These are phyloP conservation scores for Drosophila mayaguana DNA, from an alignment of 2,888 invertebrate genomes.

Conservation along the genomic window DNA sequence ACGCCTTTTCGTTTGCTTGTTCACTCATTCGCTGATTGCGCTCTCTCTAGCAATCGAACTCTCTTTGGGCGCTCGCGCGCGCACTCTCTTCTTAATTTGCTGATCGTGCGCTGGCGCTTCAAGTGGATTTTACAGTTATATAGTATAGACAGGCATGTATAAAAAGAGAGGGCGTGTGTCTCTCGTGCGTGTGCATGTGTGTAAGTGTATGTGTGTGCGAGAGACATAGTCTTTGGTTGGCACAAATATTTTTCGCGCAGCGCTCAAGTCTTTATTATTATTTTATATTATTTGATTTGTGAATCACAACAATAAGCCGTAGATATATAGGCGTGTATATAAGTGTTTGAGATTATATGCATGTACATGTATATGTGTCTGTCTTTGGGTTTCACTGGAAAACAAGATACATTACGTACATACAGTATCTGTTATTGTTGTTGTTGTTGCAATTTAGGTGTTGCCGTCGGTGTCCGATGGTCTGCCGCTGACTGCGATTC, in stretches of 20 bases:
- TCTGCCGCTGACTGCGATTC: constrained; percentile 41
- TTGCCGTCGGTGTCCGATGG: constrained; percentile 62
- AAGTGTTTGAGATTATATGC: constrained; percentile 16
- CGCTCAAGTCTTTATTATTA: constrained; percentile 64
- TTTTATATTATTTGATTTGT: constrained; percentile 75
- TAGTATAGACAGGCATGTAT: constrained; percentile 48
- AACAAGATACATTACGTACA: constrained; percentile 60
- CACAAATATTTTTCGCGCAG: constrained; percentile 75
- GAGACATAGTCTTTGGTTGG: constrained; percentile 58
- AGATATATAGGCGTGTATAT: constrained; percentile 18
- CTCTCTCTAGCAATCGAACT: constrained; percentile 21
- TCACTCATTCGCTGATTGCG: background rate
- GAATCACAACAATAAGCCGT: constrained; percentile 65
- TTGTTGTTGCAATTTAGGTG: constrained; percentile 27
- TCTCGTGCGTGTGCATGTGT: background rate
- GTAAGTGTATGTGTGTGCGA: constrained; percentile 12
- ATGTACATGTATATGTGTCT: constrained; percentile 28
- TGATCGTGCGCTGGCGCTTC: constrained; percentile 66
- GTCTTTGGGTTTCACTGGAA: constrained; percentile 63
- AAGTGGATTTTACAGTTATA: constrained; percentile 75
- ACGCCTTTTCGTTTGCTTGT: constrained; percentile 3
- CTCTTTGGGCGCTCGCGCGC: constrained; percentile 32
- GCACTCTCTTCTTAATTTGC: constrained; percentile 34
- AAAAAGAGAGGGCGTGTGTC: constrained; percentile 23
- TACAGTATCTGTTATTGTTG: constrained; percentile 24